Base-by-base conservation (phyloP, 2,797 vertebrate genomes). In the Sorex maritimensis region DNA sequence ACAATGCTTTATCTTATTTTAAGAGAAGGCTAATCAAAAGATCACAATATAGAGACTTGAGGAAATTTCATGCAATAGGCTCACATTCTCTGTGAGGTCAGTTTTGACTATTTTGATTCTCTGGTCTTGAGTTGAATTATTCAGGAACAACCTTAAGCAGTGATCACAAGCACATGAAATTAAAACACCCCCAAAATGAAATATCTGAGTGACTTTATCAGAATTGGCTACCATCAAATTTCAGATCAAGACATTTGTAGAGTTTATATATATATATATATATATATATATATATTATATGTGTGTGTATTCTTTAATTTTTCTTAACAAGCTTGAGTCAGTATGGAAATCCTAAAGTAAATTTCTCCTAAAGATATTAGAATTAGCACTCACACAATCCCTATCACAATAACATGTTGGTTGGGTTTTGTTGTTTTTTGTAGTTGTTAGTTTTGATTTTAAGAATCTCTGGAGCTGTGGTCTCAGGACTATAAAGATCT, bases 11-110 rank as follows among this genome's bases (percentile, higher is more conserved):
- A 34, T 82, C 41, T 93, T 73, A 81, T 61, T 92, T 86, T 58
- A 89, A 85, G 13, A 81, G 4, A 75, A 67, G n/a, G 15, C 81
- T 86, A 86, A 79, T 85, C 26, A 95, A 91, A 79, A 90, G 55
- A 88, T 77, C 30, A 3, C 15, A 41, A 73, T 38, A 69, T 28
- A 34, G 8, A 79, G 17, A 88, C 55, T 21, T 68, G 44, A 88
- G 38, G 8, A 90, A 81, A 77, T 77, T 34, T 69, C 63, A 83
- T 13, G 28, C 11, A 73, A 63, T 34, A 75, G 49, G 26, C n/a
- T 79, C 28, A 65, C 21, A 77, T 63, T 73, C 41, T 81, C 23
- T 38, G 19, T 38, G 28, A 73, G 24, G 26, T 67, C 21, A 58
- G 19, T 88, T 85, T 88, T 83, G 88, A 88, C 80, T 61, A 30